phyloP scores from a whole-genome alignment of 2,797 vertebrate genomes.

The Microctenopoma stevenorrisi region DNA sequence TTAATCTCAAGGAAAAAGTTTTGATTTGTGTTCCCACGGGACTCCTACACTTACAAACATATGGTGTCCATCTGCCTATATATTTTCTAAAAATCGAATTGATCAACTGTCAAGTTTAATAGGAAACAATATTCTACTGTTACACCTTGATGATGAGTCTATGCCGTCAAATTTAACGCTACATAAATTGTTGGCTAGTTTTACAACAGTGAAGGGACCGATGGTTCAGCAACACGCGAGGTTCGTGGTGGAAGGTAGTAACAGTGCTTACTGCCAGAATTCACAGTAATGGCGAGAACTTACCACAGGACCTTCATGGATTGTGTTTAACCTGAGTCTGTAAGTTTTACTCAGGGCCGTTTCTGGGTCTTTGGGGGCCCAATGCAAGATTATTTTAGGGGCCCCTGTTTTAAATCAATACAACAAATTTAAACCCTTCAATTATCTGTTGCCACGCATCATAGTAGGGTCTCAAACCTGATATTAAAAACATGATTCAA shows the following conservation, averaged over 20 bases:
- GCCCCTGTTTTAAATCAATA: no score
- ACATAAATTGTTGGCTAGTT: background rate
- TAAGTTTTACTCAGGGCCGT: background rate
- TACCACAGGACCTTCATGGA: conserved; percentile 16
- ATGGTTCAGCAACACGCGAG: background rate
- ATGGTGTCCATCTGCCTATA: conserved; percentile 52
- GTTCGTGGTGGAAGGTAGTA: background rate
- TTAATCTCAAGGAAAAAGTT: background rate
- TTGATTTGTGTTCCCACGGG: conserved; percentile 17
- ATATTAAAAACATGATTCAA: no score
- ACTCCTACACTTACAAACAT: conserved; percentile 37
- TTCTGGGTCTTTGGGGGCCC: no score
- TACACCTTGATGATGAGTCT: background rate
- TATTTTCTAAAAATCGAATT: conserved; percentile 23
- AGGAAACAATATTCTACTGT: background rate
- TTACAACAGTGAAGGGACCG: background rate
- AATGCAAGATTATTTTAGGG: no score
- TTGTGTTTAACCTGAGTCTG: background rate
- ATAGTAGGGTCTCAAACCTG: no score
- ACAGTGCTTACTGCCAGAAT: conserved; percentile 13
- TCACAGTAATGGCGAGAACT: conserved; percentile 20
- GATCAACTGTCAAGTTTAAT: conserved; percentile 31
- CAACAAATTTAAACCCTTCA: no score
- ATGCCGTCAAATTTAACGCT: background rate
- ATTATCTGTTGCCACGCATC: no score